Evolutionary conservation across 2,797 vertebrate genomes (phyloP).

Genomic region (Vultur gryphus): DNA sequence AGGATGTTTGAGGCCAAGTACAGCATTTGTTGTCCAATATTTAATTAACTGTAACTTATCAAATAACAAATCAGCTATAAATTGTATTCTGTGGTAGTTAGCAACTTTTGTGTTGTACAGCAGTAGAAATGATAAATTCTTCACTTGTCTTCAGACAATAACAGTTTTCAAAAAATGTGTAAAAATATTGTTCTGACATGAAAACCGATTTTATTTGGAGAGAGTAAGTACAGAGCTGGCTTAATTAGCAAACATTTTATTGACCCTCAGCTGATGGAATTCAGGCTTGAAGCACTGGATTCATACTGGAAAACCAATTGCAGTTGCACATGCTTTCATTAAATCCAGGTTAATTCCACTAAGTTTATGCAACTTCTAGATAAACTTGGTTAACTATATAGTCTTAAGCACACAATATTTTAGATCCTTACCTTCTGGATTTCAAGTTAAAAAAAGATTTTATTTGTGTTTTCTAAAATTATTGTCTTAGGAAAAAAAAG

Average conservation of each 20-base stretch:
- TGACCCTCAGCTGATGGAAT: background rate
- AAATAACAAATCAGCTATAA: background rate
- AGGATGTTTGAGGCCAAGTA: conserved; percentile 43
- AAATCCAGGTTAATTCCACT: background rate
- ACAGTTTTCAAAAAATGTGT: background rate
- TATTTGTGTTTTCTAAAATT: background rate
- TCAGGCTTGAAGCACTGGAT: background rate
- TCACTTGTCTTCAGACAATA: background rate
- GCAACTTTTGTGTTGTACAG: background rate
- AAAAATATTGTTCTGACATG: background rate
- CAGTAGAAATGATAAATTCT: background rate
- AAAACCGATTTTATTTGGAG: background rate
- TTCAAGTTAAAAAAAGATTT: background rate
- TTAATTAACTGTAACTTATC: conserved; percentile 42
- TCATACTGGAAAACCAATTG: background rate
- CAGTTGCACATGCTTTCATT: background rate
- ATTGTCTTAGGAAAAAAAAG: background rate
- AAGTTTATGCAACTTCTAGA: background rate
- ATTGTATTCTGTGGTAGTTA: background rate
- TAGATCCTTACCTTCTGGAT: background rate
- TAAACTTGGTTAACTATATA: background rate
- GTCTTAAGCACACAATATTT: background rate
- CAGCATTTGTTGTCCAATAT: conserved; percentile 3
- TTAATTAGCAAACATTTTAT: background rate
- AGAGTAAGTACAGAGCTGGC: background rate